Evolutionary conservation across 1,140 invertebrate species (phyloP).

Genomic region (Campoletis sonorensis): DNA sequence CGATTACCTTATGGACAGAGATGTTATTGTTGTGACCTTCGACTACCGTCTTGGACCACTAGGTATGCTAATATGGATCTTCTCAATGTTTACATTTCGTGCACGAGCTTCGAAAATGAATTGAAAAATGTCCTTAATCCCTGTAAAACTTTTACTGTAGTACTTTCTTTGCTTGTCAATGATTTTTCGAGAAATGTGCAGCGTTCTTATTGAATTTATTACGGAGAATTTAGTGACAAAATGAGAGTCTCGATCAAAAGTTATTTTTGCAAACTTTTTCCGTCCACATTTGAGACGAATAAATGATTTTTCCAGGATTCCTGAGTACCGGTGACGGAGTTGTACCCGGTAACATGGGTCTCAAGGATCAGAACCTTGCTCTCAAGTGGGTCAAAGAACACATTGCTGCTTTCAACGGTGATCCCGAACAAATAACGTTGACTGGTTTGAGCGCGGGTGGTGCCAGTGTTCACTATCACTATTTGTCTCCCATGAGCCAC

Average conservation of each 20-base stretch:
- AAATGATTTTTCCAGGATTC: slow-evolving; percentile 70
- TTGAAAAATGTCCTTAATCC: no score
- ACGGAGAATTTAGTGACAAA: no score
- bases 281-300: slow-evolving; percentile 4
- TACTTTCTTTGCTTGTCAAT: no score
- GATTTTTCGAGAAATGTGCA: no score
- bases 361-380: slow-evolving; percentile 81
- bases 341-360: slow-evolving; percentile 79
- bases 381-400: slow-evolving; percentile 80
- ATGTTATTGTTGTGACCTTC: slow-evolving; percentile 81
- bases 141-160: no score
- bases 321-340: slow-evolving; percentile 77
- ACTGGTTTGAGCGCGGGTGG: slow-evolving; percentile 78
- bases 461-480: slow-evolving; percentile 80
- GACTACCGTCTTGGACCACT: slow-evolving; percentile 81
- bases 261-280: not conserved
- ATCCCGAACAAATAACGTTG: slow-evolving; percentile 76
- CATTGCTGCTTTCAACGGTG: slow-evolving; percentile 77
- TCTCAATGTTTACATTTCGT: no score
- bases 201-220: no score
- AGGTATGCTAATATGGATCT: slow-evolving; percentile 53
- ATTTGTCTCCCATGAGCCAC: slow-evolving; percentile 74
- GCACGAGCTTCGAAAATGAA: no score
- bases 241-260: no score
- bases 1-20: slow-evolving; percentile 80